Evolutionary conservation across 2,113 vertebrate species (phyloP).

Genomic region (Gavialis gangeticus): DNA sequence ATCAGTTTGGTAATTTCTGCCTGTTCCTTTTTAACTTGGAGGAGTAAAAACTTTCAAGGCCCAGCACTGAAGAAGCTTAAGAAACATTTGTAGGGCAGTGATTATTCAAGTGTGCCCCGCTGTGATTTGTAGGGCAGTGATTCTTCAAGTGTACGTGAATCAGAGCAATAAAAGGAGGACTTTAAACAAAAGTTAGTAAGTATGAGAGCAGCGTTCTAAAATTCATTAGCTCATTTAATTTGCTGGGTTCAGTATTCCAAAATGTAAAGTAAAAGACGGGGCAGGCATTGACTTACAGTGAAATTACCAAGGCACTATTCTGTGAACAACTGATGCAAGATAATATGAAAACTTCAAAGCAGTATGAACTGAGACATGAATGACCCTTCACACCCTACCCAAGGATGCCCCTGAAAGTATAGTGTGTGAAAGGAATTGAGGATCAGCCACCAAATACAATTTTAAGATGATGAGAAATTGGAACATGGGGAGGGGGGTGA

Average conservation of each 20-base stretch:
- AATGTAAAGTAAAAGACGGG: not conserved
- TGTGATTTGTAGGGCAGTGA: not conserved
- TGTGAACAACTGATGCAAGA: not conserved
- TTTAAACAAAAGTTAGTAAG: not conserved
- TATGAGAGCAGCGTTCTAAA: not conserved
- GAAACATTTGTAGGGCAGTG: not conserved
- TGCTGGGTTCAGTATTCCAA: not conserved
- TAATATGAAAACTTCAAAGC: too few relatives aligned
- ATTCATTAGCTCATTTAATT: not conserved
- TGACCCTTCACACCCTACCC: not conserved
- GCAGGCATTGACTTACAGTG: not conserved
- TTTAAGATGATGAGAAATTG: not conserved
- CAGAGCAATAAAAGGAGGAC: not conserved
- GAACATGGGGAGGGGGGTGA: not conserved
- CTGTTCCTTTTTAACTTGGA: not conserved
- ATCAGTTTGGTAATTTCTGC: not conserved
- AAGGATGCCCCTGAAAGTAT: not conserved
- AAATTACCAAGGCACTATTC: not conserved
- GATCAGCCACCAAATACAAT: not conserved
- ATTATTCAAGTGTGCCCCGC: not conserved
- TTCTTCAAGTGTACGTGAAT: not conserved
- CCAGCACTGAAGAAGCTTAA: accelerated
- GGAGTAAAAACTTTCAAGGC: not conserved
- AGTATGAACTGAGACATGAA: not conserved
- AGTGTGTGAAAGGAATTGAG: not conserved